Evolutionary conservation across 2,888 invertebrate genomes (phyloP), one percentile per base, ranked within the genome.

Genomic region (Tachina grossa): DNA sequence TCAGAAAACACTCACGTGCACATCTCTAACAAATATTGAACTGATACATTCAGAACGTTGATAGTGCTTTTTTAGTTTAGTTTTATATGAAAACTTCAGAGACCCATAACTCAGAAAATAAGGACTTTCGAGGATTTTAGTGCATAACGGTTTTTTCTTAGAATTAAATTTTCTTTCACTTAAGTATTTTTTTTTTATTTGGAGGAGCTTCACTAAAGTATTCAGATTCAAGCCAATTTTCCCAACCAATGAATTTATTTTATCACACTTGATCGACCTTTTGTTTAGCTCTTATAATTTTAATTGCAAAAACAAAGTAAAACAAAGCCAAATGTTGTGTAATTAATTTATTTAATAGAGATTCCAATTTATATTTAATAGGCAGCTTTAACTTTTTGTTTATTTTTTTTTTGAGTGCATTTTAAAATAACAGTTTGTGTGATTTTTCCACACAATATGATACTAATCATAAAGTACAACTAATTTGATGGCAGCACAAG

Each of bases 401-500:
- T 10, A 39, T 11, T 8, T 5, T 1, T 19, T 47, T 65, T 47
- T 65, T 68, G 31, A 47, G 1, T 31, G 14, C 2, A 9, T 47
- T 77, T 47, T 31, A 31, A 31, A 4, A n/a, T n/a, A 31, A 31
- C 9, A 39, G 39, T 41, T 65, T 43, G 2, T 57, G 47, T 39
- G 16, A 22, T 59, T 68, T 68, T 47, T 19, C 59, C 41, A 51
- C 43, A 75, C 53, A 81, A 75, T 71, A 71, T 76, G 66, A 76
- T 66, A 66, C 71, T 76, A 76, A 80, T 76, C 80, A 84, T 76
- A 80, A 84, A 84, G 45, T 59, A 80, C 71, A 80, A 80, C 80
- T 84, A 84, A 84, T 84, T 84, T 84, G 84, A 84, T 84, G 84
- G 84, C 76, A 80, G 80, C 84, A 66, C 71, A 80, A 71, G 76